phyloP scores from a whole-genome alignment of 2,113 vertebrate genomes.

The Albula glossodonta region DNA sequence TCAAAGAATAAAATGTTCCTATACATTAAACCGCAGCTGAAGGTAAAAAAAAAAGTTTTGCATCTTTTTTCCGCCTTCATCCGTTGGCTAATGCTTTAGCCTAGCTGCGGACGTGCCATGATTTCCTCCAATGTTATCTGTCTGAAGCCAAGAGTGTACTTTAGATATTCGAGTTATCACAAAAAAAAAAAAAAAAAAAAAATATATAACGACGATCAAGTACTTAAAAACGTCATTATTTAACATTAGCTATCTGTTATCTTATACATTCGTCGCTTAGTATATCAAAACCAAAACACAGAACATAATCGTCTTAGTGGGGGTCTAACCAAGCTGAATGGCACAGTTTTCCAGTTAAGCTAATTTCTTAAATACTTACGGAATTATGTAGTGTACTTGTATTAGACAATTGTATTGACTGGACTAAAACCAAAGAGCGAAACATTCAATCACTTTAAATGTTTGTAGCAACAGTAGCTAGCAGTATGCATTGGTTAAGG shows the following conservation, averaged over 20 bases:
- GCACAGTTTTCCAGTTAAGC: conserved; percentile 8
- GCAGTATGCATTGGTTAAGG: conserved; percentile 30
- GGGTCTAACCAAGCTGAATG: conserved; percentile 12
- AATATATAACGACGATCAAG: conserved; percentile 8
- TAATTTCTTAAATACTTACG: conserved; percentile 6
- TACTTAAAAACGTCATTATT: conserved; percentile 12
- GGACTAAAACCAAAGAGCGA: neutral
- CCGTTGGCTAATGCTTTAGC: conserved; percentile 42
- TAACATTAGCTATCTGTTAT: conserved; percentile 5
- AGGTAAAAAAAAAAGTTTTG: conserved; percentile 61
- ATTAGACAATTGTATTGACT: neutral
- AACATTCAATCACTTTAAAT: conserved; percentile 29
- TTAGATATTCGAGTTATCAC: neutral
- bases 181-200: neutral
- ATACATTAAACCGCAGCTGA: conserved; percentile 19
- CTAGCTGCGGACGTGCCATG: conserved; percentile 1
- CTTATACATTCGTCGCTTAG: conserved; percentile 15
- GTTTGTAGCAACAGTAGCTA: conserved; percentile 12
- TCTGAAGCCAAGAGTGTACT: conserved; percentile 6
- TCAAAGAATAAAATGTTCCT: conserved; percentile 4
- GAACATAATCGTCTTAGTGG: neutral
- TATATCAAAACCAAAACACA: conserved; percentile 23
- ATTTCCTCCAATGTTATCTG: conserved; percentile 14
- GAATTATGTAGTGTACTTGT: conserved; percentile 20
- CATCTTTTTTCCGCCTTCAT: conserved; percentile 61